Evolutionary conservation across 2,113 vertebrate species (phyloP), one percentile per base, ranked within the genome.

Genomic region (Oenanthe melanoleuca): DNA sequence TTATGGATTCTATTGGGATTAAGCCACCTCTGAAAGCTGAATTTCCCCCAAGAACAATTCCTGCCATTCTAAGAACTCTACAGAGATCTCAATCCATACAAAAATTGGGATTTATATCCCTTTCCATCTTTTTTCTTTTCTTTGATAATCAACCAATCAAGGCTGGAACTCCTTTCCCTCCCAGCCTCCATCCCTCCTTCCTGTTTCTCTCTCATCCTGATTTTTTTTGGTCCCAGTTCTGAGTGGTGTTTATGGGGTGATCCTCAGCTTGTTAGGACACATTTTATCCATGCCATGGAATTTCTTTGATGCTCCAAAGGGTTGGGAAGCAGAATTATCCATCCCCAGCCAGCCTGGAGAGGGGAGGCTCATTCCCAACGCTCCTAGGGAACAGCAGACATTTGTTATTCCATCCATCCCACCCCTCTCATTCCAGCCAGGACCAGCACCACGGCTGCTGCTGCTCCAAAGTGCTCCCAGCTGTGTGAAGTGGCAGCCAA

Each of bases 391-490:
- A 64, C 50, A 75, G 19, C 80, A 95, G 94, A 38, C 82, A 45
- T 60, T 93, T 93, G 37, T 81, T 80, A 52, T 82, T 91, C 87
- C 92, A 94, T 61, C 86, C 84, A 74, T 78, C 6, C 5, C 84
- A 37, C 52, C 86, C 60, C 74, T 40, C 88, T 84, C 77, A 67
- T 89, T 89, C 80, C 92, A 81, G 14, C 47, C 67, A 80, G 65
- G 67, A 92, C 34, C 89, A 94, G 86, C 89, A 92, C 80, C 93
- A 64, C 52, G 44, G 86, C 95, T 89, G 64, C 96, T 94, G 89
- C 94, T 96, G 91, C 91, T 74, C 95, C 95, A 94, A 64, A 96
- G 82, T 38, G 90, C 37, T 96, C 94, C 94, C 92, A 96, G 95
- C 95, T 96, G 94, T 44, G 92, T 56, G 67, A 67, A 85, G 90